Evolutionary conservation across 1,140 invertebrate species (phyloP).

Genomic region (Drosophila murphyi): DNA sequence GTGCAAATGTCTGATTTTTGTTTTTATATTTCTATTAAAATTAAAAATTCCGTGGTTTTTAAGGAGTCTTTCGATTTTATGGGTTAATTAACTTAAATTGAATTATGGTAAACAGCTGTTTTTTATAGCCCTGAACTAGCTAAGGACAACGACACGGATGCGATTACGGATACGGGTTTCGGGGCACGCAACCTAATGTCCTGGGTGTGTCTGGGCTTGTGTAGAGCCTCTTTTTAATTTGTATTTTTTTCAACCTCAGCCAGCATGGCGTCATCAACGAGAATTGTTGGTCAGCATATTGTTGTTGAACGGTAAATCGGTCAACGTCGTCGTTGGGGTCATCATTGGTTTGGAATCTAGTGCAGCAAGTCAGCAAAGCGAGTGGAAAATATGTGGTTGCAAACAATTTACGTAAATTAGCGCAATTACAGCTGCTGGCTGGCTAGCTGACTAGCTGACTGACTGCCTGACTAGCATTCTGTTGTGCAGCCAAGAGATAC

Average conservation of each 20-base stretch:
- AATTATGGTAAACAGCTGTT: background rate
- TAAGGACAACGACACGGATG: background rate
- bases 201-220: constrained; percentile 18
- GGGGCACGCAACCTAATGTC: constrained; percentile 21
- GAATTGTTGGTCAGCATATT: constrained; percentile 1
- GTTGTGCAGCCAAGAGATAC: constrained; percentile 50
- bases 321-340: constrained; percentile 37
- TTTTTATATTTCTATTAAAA: no score
- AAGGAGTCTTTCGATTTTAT: no score
- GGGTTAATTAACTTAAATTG: no score
- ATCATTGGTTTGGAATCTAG: constrained; percentile 54
- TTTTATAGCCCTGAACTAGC: background rate
- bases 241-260: background rate
- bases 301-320: constrained; percentile 40
- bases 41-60: no score
- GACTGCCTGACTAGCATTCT: background rate
- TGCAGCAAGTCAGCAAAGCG: constrained; percentile 37
- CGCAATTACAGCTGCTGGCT: constrained; percentile 54
- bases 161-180: background rate
- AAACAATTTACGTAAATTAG: constrained; percentile 70
- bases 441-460: no score
- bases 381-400: constrained; percentile 48
- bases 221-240: background rate
- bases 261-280: constrained; percentile 26
- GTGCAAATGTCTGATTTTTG: no score